These are phyloP conservation scores for Decapterus maruadsi DNA, from an alignment of 2,797 vertebrate genomes.

Conservation along the genomic window DNA sequence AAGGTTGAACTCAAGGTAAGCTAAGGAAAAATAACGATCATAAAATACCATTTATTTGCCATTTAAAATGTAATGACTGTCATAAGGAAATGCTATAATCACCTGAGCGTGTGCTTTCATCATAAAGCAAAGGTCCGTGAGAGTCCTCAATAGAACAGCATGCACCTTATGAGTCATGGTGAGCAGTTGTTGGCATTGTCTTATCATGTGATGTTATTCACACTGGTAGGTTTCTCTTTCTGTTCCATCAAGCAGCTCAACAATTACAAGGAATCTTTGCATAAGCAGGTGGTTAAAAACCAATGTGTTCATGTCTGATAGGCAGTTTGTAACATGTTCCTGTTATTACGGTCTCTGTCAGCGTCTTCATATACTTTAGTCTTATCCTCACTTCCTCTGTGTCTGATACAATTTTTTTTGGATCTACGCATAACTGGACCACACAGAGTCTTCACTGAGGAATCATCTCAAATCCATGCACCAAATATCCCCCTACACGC, in stretches of 20 bases:
- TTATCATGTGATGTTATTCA: conserved; percentile 30
- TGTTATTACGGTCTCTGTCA: not conserved
- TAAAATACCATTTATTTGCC: conserved; percentile 6
- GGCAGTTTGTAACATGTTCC: not conserved
- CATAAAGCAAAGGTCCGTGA: conserved; percentile 32
- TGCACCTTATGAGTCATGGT: conserved; percentile 19
- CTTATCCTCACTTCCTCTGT: not conserved
- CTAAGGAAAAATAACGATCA: conserved; percentile 20
- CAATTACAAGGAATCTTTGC: not conserved
- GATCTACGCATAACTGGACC: conserved; percentile 9
- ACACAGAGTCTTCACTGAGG: conserved; percentile 36
- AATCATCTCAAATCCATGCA: conserved; percentile 20
- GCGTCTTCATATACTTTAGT: not conserved
- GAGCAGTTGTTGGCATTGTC: not conserved
- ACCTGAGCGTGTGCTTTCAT: conserved; percentile 21
- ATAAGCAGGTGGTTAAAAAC: not conserved
- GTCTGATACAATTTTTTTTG: not conserved
- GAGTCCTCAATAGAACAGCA: not conserved
- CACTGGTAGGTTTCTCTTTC: conserved; percentile 53
- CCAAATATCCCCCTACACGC: not conserved
- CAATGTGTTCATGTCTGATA: not conserved
- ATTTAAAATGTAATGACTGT: conserved; percentile 37
- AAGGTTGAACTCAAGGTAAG: not conserved
- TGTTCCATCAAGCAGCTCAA: conserved; percentile 5
- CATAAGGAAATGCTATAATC: not conserved